phyloP scores from a whole-genome alignment of 1,140 invertebrate species.

The Drosophila saltans region DNA sequence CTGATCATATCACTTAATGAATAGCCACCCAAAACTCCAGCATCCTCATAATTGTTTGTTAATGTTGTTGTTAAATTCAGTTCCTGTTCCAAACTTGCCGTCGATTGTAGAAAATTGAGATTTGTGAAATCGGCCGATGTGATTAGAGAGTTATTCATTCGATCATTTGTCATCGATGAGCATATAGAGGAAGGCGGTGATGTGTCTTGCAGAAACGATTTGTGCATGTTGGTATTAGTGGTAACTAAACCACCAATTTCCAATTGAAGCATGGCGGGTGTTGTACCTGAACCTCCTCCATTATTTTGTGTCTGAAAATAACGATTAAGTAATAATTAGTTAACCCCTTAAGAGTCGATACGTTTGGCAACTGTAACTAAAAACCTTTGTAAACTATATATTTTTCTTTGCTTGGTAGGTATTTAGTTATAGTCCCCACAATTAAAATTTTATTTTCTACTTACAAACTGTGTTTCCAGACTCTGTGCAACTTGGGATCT shows the following conservation, averaged over 20 bases:
- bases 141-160: constrained; percentile 80
- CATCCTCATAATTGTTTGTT: constrained; percentile 29
- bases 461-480: constrained; percentile 74
- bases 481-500: constrained; percentile 57
- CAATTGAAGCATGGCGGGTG: constrained; percentile 59
- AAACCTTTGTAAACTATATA: too few species aligned
- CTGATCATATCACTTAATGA: constrained; percentile 75
- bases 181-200: constrained; percentile 81
- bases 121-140: constrained; percentile 81
- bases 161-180: constrained; percentile 74
- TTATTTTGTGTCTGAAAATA: constrained; percentile 48
- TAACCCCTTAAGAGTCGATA: neutral
- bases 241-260: constrained; percentile 78
- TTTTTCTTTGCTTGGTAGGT: too few species aligned
- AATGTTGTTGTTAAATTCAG: constrained; percentile 53
- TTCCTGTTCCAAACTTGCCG: constrained; percentile 57
- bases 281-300: neutral
- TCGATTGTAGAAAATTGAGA: constrained; percentile 77
- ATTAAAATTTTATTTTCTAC: constrained; percentile 23
- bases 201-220: constrained; percentile 78
- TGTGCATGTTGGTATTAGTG: constrained; percentile 69
- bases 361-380: too few species aligned
- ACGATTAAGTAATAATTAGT: neutral
- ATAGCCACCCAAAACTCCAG: constrained; percentile 47
- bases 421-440: too few species aligned